Percentiles rank a stretch among this genome's conserved stretches.
Evolutionary conservation across 2,113 vertebrate genomes (phyloP).

Genomic region (Ameiurus melas): DNA sequence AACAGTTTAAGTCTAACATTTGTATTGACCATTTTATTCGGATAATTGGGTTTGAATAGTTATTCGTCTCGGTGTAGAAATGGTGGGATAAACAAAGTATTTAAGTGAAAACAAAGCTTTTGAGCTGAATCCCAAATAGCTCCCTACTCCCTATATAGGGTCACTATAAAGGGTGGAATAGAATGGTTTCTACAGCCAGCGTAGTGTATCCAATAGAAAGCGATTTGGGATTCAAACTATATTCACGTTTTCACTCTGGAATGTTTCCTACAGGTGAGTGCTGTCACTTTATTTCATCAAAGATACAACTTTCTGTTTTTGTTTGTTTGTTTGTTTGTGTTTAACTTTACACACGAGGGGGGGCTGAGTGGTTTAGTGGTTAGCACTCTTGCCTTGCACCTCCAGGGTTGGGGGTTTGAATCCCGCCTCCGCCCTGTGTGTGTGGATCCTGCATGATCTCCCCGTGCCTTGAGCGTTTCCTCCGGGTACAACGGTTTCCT

Average conservation of each 20-base stretch:
- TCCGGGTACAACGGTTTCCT: no score
- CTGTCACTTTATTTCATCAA: not conserved
- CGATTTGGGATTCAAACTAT: not conserved
- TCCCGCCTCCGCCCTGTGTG: no score
- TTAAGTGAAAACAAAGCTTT: not conserved
- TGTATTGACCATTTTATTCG: not conserved
- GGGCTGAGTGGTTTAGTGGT: no score
- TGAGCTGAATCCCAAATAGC: not conserved
- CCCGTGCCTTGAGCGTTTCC: no score
- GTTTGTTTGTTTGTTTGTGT: no score
- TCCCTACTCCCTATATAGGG: not conserved
- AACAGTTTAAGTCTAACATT: not conserved
- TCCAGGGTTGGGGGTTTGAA: no score
- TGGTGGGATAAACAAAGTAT: not conserved
- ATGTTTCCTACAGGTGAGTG: constrained; percentile 21
- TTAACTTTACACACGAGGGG: no score
- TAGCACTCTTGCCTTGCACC: no score
- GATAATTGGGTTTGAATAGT: not conserved
- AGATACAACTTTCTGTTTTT: not conserved
- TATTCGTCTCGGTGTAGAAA: not conserved
- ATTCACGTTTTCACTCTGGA: not conserved
- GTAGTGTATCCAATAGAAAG: not conserved
- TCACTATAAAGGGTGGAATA: not conserved
- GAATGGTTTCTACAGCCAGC: not conserved
- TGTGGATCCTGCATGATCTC: no score